Evolutionary conservation across 2,888 invertebrate species (phyloP).

Genomic region (Rotaria socialis): DNA sequence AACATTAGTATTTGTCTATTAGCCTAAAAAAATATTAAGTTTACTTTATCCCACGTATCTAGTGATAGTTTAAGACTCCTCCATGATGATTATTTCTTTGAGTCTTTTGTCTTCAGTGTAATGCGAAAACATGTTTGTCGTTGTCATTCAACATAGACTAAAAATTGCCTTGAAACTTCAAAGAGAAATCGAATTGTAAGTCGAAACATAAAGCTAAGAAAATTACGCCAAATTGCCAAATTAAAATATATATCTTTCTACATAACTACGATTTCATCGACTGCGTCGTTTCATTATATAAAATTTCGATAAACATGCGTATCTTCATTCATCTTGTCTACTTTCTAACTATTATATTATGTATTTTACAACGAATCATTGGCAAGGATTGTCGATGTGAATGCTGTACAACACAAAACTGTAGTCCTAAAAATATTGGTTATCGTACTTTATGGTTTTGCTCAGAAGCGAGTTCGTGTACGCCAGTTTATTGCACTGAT

Average conservation of each 20-base stretch:
- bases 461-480: background rate
- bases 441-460: background rate
- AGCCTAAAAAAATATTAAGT: background rate
- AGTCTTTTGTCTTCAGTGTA: background rate
- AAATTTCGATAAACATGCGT: background rate
- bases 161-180: background rate
- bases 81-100: background rate
- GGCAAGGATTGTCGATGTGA: background rate
- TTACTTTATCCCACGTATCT: background rate
- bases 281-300: background rate
- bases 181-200: background rate
- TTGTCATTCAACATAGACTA: background rate
- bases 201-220: background rate
- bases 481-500: background rate
- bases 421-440: background rate
- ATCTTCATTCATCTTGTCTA: background rate
- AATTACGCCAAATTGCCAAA: background rate
- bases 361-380: background rate
- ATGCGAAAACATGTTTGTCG: constrained; percentile 1
- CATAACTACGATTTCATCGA: background rate
- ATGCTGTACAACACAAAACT: background rate
- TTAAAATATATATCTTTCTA: too few relatives aligned
- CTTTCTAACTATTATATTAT: background rate
- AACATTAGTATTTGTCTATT: background rate
- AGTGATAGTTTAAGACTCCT: background rate